Evolutionary conservation across 1,140 invertebrate species (phyloP).

Genomic region (Bombus balteatus): DNA sequence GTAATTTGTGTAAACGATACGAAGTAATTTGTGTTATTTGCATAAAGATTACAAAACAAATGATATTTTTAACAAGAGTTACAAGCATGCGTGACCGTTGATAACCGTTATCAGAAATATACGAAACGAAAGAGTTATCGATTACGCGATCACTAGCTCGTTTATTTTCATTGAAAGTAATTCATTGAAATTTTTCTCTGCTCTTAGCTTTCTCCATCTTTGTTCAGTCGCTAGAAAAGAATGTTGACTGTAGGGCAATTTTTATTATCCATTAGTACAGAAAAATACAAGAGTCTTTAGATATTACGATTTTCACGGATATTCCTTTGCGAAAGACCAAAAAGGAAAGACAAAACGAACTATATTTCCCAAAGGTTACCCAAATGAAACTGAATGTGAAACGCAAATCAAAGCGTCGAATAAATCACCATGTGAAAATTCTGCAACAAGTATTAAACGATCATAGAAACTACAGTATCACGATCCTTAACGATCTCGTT

Average conservation of each 20-base stretch:
- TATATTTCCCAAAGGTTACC: background rate
- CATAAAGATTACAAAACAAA: background rate
- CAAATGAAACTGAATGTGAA: background rate
- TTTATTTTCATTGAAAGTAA: background rate
- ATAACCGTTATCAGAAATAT: background rate
- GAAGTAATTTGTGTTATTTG: background rate
- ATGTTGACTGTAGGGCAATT: background rate
- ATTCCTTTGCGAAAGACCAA: too few relatives aligned
- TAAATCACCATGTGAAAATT: background rate
- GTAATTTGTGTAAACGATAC: background rate
- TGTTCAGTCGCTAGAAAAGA: background rate
- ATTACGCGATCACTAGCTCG: background rate
- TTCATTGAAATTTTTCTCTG: background rate
- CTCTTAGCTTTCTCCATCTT: background rate
- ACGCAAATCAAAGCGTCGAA: background rate
- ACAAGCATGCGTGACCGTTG: background rate
- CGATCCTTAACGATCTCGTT: background rate
- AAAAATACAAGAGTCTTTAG: background rate
- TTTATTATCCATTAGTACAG: background rate
- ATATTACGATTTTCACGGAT: background rate
- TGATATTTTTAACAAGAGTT: background rate
- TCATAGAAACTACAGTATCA: background rate
- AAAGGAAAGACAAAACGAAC: background rate
- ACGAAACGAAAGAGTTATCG: background rate
- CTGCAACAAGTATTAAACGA: background rate